Percentiles rank a stretch among this genome's conserved stretches.
Conservation (phyloP, 2,888 invertebrate genomes). For the Calameuta idolon region DNA sequence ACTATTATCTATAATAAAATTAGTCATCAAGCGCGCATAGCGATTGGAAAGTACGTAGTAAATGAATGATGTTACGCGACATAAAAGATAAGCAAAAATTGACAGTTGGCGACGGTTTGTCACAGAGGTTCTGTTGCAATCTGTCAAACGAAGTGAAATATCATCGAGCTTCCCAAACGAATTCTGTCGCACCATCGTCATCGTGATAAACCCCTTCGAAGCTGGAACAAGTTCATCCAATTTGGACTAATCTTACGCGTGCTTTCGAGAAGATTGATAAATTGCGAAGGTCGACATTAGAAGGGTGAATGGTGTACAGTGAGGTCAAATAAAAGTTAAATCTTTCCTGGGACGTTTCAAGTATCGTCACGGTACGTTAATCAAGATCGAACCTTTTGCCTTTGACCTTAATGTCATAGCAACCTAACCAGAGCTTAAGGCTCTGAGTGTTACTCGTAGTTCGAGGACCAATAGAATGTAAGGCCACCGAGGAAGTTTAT, state of each 20-base stretch:
- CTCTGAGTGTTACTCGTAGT: background rate
- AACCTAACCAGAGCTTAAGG: background rate
- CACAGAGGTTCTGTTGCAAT: background rate
- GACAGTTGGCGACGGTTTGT: background rate
- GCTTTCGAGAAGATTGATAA: conserved; percentile 11
- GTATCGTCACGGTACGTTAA: background rate
- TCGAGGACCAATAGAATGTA: background rate
- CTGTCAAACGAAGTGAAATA: background rate
- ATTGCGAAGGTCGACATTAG: background rate
- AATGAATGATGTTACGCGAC: too few relatives aligned
- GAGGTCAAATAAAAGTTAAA: background rate
- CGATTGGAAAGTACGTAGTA: too few relatives aligned
- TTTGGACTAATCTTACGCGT: conserved; percentile 28
- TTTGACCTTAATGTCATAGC: too few relatives aligned
- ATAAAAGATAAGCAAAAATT: background rate
- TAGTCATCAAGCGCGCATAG: background rate
- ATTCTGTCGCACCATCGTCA: background rate
- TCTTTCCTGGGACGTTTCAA: background rate
- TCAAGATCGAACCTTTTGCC: background rate
- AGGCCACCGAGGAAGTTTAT: background rate
- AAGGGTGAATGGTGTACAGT: background rate
- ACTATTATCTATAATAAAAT: too few relatives aligned
- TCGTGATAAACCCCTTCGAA: background rate
- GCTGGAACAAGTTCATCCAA: conserved; percentile 26
- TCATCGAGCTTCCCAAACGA: background rate